Evolutionary conservation across 2,113 vertebrate genomes (phyloP).

Genomic region (Pandion haliaetus): DNA sequence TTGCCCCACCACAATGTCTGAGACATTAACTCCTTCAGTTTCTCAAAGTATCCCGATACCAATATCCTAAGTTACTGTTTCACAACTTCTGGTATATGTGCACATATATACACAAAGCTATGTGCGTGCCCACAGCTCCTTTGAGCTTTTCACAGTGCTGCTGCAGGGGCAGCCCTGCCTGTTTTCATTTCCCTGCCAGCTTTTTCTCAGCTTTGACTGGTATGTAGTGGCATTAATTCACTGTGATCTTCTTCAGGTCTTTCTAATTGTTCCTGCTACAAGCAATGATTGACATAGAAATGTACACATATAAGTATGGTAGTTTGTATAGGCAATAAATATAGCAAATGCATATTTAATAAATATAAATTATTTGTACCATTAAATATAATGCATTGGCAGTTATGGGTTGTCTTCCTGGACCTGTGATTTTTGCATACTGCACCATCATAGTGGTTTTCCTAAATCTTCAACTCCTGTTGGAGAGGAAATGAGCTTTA

Average conservation of each 20-base stretch:
- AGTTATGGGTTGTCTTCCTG: neutral
- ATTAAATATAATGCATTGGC: neutral
- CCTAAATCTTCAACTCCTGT: neutral
- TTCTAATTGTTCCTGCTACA: neutral
- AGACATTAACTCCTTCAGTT: no score
- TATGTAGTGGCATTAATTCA: neutral
- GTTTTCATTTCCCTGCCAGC: neutral
- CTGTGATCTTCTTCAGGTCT: neutral
- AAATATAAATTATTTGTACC: neutral
- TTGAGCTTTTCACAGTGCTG: neutral
- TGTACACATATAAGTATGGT: rapidly evolving
- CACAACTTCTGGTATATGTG: neutral
- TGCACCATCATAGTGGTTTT: neutral
- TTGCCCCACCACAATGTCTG: no score
- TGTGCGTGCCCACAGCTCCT: neutral
- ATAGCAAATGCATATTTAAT: neutral
- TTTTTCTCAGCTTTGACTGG: neutral
- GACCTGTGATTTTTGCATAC: neutral
- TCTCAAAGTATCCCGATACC: no score
- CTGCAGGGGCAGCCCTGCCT: neutral
- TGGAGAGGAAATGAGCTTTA: neutral
- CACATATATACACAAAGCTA: no score
- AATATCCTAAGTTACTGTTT: neutral
- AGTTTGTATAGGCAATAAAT: neutral
- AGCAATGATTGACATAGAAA: neutral